phyloP scores from a whole-genome alignment of 2,888 invertebrate species.

The Lithophane semibrunnea region DNA sequence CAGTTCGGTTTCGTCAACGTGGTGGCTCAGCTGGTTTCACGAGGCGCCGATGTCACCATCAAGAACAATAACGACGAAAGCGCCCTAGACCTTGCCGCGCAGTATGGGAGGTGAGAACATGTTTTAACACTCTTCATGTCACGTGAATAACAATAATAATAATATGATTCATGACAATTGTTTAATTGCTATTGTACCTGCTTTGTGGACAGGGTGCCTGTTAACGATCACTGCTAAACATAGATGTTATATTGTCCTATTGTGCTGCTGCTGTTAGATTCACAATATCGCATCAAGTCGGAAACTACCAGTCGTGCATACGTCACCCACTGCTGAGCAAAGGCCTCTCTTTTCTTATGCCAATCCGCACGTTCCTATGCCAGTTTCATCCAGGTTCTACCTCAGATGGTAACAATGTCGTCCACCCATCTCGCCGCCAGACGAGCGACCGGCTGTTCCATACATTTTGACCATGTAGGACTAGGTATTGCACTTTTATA shows the following conservation, averaged over 20 bases:
- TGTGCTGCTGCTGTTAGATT: background rate
- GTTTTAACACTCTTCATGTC: background rate
- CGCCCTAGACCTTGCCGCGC: conserved; percentile 98
- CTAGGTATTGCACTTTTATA: too few relatives aligned
- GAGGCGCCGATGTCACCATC: conserved; percentile 96
- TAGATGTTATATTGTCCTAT: background rate
- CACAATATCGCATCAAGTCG: background rate
- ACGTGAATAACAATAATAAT: background rate
- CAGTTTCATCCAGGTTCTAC: too few relatives aligned
- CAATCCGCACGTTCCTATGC: too few relatives aligned
- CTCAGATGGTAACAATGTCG: too few relatives aligned
- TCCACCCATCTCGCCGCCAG: too few relatives aligned
- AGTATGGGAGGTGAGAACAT: conserved; percentile 93
- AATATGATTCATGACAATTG: background rate
- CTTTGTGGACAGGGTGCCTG: background rate
- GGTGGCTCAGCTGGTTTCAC: conserved; percentile 94
- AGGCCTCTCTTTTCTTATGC: too few relatives aligned
- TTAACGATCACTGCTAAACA: background rate
- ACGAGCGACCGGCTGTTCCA: too few relatives aligned
- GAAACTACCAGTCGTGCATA: background rate
- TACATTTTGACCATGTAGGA: too few relatives aligned
- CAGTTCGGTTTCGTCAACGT: conserved; percentile 97
- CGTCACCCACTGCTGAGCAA: too few relatives aligned
- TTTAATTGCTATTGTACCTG: background rate
- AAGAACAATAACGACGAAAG: conserved; percentile 97